Base-by-base conservation (phyloP, 2,113 vertebrate species). In the Brachypodius melanocephalos region DNA sequence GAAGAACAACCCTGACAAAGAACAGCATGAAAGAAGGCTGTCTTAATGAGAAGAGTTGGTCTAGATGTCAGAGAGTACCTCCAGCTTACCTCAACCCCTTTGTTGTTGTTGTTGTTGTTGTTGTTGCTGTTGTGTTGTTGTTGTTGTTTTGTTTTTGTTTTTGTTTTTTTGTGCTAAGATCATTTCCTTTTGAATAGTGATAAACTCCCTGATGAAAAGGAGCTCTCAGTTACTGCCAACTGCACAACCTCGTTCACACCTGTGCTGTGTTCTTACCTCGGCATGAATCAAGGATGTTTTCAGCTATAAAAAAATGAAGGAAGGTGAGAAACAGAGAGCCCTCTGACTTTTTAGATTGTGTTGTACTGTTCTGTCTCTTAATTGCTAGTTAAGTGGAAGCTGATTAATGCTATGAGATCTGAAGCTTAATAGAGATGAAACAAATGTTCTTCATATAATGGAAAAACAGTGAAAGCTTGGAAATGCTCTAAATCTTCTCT, bases 361-460 rank as follows among this genome's bases (percentile, higher is more conserved):
- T 63, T 80, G 24, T 43, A 22, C 54, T 77, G 34, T n/a, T 77
- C 67, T 77, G 51, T 63, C 46, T 93, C 79, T 83, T 94, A 94
- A 92, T 96, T 96, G 66, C n/a, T 77, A 65, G 81, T 79, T 94
- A 93, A 94, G 61, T 51, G 5, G 88, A 62, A 69, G 78, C 51
- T 95, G 89, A 95, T 94, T 93, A 93, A 93, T 94, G 55, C 36
- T 51, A 34, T 45, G 51, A 85, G 87, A 95, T 93, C 74, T 73
- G 59, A 85, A 80, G 46, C 40, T 80, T 95, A 94, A 88, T 43
- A 73, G 61, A 83, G 51, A 92, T 75, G 57, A 88, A 86, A 76
- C 10, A 83, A 89, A 91, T 49, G 78, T 78, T 86, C 72, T 29
- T 40, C 48, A 45, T 42, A 66, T 89, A 74, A 83, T 34, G 19